phyloP scores from a whole-genome alignment of 2,113 vertebrate species.

The Mohoua ochrocephala region DNA sequence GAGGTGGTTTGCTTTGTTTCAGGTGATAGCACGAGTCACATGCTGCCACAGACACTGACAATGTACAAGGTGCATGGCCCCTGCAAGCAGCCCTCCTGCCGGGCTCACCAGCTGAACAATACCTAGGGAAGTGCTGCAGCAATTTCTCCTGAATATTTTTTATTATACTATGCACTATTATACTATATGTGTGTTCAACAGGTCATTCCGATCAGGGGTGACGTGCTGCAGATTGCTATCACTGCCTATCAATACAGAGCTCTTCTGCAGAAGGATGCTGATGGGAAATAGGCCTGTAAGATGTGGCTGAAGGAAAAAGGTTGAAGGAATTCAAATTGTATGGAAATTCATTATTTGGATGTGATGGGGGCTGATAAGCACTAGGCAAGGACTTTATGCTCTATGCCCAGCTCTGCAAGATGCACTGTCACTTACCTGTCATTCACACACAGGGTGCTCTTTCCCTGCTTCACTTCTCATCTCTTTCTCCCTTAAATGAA shows the following conservation, averaged over 20 bases:
- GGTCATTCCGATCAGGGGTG: background rate
- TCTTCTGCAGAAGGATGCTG: background rate
- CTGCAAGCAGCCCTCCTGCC: background rate
- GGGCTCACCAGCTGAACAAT: background rate
- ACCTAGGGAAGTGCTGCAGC: background rate
- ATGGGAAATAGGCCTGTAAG: background rate
- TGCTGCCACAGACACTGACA: background rate
- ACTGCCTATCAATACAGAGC: background rate
- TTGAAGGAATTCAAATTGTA: background rate
- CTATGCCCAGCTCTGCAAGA: background rate
- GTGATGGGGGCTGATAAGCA: background rate
- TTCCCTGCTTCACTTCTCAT: background rate
- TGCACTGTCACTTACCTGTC: background rate
- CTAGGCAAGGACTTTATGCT: background rate
- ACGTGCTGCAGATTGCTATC: background rate
- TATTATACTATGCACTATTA: background rate
- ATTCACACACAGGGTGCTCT: accelerated
- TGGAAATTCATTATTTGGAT: background rate
- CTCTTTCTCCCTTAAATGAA: background rate
- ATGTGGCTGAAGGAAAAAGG: background rate
- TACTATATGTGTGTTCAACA: background rate
- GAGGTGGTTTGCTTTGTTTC: background rate
- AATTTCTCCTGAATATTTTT: background rate
- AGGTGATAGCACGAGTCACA: background rate
- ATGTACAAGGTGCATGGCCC: background rate